Percentiles rank a stretch among this genome's conserved stretches.
These are phyloP conservation scores for Nebria ingens DNA, from an alignment of 1,140 invertebrate species.

Conservation along the genomic window DNA sequence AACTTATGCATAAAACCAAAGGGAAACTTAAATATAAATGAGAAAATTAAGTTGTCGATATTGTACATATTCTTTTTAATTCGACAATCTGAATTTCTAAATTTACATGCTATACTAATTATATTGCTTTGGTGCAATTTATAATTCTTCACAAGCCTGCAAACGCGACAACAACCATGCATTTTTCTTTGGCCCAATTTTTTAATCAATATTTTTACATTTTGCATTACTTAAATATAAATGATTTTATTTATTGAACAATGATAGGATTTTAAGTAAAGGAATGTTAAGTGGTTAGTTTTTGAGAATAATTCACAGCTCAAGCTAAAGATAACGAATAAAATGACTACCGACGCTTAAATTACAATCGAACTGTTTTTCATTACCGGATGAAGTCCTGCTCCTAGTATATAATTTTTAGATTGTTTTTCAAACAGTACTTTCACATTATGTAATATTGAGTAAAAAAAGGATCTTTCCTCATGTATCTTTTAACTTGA, in stretches of 20 bases:
- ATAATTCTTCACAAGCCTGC: background rate
- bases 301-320: background rate
- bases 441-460: too few species aligned
- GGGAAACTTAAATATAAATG: background rate
- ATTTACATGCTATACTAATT: background rate
- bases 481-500: too few species aligned
- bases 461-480: too few species aligned
- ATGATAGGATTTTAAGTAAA: background rate
- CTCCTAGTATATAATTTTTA: too few species aligned
- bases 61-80: background rate
- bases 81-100: background rate
- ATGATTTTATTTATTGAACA: background rate
- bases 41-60: background rate
- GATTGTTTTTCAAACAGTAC: too few species aligned
- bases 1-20: background rate
- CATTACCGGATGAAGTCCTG: background rate
- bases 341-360: background rate
- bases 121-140: conserved; percentile 6
- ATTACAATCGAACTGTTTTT: background rate
- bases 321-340: background rate
- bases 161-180: background rate
- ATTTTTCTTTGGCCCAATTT: background rate
- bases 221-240: too few species aligned
- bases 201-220: background rate
- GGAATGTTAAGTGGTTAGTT: background rate